phyloP scores from a whole-genome alignment of 2,113 vertebrate species.

The Chloroceryle aenea region DNA sequence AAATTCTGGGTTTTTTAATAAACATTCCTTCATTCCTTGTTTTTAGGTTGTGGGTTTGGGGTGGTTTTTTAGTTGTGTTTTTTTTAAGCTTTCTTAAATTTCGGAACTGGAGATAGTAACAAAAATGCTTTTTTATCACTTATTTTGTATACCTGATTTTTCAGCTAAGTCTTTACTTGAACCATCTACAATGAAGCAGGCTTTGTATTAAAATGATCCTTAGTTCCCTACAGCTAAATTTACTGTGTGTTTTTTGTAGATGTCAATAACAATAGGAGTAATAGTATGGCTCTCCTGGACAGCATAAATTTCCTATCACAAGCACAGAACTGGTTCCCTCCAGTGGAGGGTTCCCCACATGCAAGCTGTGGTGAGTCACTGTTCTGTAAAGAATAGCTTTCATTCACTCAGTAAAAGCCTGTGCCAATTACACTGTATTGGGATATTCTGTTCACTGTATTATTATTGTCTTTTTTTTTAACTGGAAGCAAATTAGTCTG shows the following conservation, averaged over 20 bases:
- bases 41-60: neutral
- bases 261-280: neutral
- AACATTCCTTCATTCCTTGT: neutral
- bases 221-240: neutral
- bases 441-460: neutral
- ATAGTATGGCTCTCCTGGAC: neutral
- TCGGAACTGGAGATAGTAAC: neutral
- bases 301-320: neutral
- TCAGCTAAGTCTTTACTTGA: neutral
- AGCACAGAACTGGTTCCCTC: neutral
- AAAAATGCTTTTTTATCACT: neutral
- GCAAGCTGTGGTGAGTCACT: neutral
- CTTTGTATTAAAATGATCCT: neutral
- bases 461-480: neutral
- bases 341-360: neutral
- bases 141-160: neutral
- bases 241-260: neutral
- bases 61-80: neutral
- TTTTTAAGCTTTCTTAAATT: neutral
- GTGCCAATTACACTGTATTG: neutral
- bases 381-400: neutral
- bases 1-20: neutral
- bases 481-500: neutral
- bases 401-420: neutral
- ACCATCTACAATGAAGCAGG: neutral